phyloP scores from a whole-genome alignment of 2,888 invertebrate species.

The Dendrolimus houi region DNA sequence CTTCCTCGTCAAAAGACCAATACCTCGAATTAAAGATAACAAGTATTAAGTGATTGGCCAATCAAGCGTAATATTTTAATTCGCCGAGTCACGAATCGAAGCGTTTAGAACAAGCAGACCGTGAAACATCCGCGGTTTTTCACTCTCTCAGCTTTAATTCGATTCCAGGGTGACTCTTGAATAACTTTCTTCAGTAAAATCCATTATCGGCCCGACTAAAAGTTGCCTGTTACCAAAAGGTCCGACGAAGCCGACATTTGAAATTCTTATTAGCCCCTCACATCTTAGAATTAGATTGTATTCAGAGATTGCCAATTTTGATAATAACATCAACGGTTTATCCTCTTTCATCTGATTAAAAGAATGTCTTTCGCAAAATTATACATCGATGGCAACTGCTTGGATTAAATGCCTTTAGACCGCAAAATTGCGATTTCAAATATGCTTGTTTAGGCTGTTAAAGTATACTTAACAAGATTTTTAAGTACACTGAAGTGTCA shows the following conservation, averaged over 20 bases:
- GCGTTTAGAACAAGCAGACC: slow-evolving; percentile 10
- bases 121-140: slow-evolving; percentile 22
- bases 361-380: neutral
- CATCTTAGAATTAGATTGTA: slow-evolving; percentile 31
- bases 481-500: too few relatives aligned
- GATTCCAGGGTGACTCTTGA: slow-evolving; percentile 31
- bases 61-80: slow-evolving; percentile 2
- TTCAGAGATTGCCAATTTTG: slow-evolving; percentile 21
- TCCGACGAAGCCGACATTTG: slow-evolving; percentile 26
- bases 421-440: too few relatives aligned
- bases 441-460: too few relatives aligned
- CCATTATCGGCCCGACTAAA: slow-evolving; percentile 31
- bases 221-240: slow-evolving; percentile 19
- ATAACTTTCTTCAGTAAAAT: slow-evolving; percentile 26
- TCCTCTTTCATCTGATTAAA: neutral
- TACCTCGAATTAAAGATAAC: neutral
- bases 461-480: too few relatives aligned
- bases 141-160: slow-evolving; percentile 32
- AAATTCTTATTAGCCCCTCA: slow-evolving; percentile 35
- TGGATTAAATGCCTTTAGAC: too few relatives aligned
- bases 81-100: slow-evolving; percentile 22
- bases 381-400: too few relatives aligned
- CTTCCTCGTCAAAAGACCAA: neutral
- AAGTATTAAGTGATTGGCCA: neutral
- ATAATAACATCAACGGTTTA: slow-evolving; percentile 1